Evolutionary conservation across 2,888 invertebrate species (phyloP), one percentile per base, ranked within the genome.

Genomic region (Plutella xylostella): DNA sequence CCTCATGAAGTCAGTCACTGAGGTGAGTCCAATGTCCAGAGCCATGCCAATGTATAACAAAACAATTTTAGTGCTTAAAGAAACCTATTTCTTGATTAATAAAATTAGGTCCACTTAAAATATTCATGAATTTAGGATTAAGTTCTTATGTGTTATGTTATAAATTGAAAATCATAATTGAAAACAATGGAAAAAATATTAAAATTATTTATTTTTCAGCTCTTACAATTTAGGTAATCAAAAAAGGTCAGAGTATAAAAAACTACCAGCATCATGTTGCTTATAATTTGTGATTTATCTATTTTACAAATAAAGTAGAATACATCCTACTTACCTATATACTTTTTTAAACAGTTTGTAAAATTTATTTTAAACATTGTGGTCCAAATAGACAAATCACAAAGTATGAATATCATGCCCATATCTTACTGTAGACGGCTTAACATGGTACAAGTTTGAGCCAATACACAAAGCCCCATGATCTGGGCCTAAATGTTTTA

Each of bases 1-100:
- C 63, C 75, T 93, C 47, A 85, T 93, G 48, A 88, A 89, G 62
- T 91, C 92, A 18, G 92, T 93, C 50, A 89, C 90, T 12, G 90
- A 91, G 80, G 91, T 90, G 51, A 60, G 15, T 35, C 51, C 12
- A 12, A 7, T 37, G 20, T 19, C 20, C 19, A 12, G n/a, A 20
- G 3, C 6, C 9, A 15, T 3, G 33, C 14, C 33, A 14, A 14
- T 33, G 2, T 33, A 7, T 3, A 14, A 4, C 33, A 33, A 28
- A 28, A 25, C 9, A 28, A 28, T 28, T n/a, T n/a, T n/a, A n/a
- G n/a, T n/a, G n/a, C n/a, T n/a, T n/a, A n/a, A n/a, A n/a, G n/a
- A n/a, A n/a, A n/a, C n/a, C n/a, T n/a, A n/a, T n/a, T n/a, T n/a
- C n/a, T n/a, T n/a, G n/a, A 28, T 28, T 28, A 28, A 28, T n/a